Percentiles rank a stretch among this genome's conserved stretches.
Conservation (phyloP, 2,888 invertebrate genomes). For the Bellardia pandia region DNA sequence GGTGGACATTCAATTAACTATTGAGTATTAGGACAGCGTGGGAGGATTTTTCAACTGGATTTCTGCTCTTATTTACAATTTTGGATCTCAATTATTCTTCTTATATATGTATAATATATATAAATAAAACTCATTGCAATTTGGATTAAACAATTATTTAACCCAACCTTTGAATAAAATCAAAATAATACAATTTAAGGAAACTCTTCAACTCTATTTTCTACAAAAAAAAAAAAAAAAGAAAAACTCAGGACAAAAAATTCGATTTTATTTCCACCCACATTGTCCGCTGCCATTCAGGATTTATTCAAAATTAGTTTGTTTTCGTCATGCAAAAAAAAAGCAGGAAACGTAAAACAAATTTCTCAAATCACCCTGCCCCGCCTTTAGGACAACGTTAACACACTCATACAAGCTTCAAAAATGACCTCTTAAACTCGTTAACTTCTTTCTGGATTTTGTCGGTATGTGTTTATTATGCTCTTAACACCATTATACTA, state of each 20-base stretch:
- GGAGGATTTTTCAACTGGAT: conserved; percentile 71
- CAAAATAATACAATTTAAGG: conserved; percentile 18
- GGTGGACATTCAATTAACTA: conserved; percentile 55
- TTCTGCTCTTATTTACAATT: conserved; percentile 54
- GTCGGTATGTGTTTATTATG: conserved; percentile 71
- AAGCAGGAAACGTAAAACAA: neutral
- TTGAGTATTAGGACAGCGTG: conserved; percentile 72
- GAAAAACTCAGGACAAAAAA: neutral
- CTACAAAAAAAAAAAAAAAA: conserved; percentile 28
- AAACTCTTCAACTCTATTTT: conserved; percentile 29
- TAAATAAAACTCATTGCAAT: conserved; percentile 10
- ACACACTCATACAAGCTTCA: conserved; percentile 47
- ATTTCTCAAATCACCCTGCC: conserved; percentile 34
- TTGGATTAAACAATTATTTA: conserved; percentile 23
- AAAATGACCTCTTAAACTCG: conserved; percentile 60
- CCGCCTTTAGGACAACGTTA: conserved; percentile 60
- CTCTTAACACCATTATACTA: conserved; percentile 44
- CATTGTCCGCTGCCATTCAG: conserved; percentile 47
- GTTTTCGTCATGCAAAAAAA: conserved; percentile 36
- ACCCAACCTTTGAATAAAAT: conserved; percentile 38
- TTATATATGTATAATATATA: conserved; percentile 45
- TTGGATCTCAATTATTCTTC: conserved; percentile 56
- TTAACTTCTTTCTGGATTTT: conserved; percentile 65
- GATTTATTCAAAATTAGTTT: conserved; percentile 48
- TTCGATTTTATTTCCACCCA: conserved; percentile 47